Conservation (phyloP, 2,113 vertebrate species). For the Prolemur simus region DNA sequence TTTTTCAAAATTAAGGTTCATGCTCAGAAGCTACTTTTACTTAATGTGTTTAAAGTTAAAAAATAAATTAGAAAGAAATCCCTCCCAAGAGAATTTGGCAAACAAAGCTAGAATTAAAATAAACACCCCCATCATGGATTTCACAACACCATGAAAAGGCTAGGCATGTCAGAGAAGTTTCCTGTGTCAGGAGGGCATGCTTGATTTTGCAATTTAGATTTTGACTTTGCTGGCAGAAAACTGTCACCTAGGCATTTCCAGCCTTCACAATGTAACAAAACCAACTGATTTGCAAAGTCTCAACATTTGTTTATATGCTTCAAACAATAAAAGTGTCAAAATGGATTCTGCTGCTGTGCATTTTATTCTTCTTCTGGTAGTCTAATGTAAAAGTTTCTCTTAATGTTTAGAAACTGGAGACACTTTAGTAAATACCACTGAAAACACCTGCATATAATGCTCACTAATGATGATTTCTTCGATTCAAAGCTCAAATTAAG, state of each 20-base stretch:
- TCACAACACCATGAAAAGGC: background rate
- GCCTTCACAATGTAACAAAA: background rate
- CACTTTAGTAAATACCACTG: conserved; percentile 18
- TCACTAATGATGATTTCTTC: background rate
- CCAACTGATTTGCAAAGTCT: background rate
- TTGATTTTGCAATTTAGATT: background rate
- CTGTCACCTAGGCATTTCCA: conserved; percentile 6
- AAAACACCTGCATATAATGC: conserved; percentile 47
- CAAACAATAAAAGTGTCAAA: conserved; percentile 37
- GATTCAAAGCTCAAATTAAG: conserved; percentile 31
- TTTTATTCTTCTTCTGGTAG: conserved; percentile 35
- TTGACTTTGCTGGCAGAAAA: conserved; percentile 39
- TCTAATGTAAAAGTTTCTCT: conserved; percentile 42
- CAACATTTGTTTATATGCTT: background rate
- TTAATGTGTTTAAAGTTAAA: background rate
- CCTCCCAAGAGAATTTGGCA: background rate
- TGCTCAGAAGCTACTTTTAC: background rate
- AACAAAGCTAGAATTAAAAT: background rate
- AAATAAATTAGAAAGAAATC: background rate
- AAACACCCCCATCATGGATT: background rate
- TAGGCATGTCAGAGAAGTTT: background rate
- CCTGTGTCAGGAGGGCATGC: background rate
- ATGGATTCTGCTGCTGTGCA: background rate
- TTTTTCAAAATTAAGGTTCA: background rate
- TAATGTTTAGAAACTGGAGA: conserved; percentile 48